Conservation (phyloP, 2,797 vertebrate species). For the Orestias chungarensis region DNA sequence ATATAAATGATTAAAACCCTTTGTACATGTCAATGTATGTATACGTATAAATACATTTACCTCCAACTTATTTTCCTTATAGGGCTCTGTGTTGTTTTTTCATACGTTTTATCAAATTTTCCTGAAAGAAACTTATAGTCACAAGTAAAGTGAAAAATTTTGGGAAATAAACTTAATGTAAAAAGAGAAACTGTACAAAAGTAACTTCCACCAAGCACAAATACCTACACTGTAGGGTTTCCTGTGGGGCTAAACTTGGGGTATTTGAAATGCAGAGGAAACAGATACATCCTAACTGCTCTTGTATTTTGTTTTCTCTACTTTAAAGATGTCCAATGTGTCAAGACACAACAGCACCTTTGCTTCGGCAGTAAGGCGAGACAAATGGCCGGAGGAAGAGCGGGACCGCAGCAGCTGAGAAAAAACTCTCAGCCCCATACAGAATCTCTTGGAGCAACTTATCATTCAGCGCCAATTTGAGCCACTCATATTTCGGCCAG, state of each 20-base stretch:
- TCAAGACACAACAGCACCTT: slow-evolving; percentile 46
- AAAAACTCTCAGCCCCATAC: slow-evolving; percentile 48
- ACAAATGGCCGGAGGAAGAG: slow-evolving; percentile 50
- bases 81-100: not conserved
- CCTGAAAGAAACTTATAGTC: not conserved
- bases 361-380: slow-evolving; percentile 46
- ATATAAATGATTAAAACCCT: no score
- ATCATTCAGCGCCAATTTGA: slow-evolving; percentile 70
- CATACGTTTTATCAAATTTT: not conserved
- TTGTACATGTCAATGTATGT: no score
- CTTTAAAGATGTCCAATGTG: slow-evolving; percentile 45
- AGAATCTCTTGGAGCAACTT: slow-evolving; percentile 52
- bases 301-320: slow-evolving; percentile 20
- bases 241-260: not conserved
- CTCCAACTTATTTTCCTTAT: not conserved
- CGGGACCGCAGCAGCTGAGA: slow-evolving; percentile 25
- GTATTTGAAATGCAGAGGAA: slow-evolving; percentile 5
- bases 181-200: not conserved
- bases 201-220: not conserved
- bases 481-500: slow-evolving; percentile 68
- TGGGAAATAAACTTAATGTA: no score
- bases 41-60: not conserved
- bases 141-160: not conserved
- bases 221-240: not conserved
- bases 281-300: slow-evolving; percentile 29